phyloP scores from a whole-genome alignment of 1,140 invertebrate genomes.

The Physella acuta region DNA sequence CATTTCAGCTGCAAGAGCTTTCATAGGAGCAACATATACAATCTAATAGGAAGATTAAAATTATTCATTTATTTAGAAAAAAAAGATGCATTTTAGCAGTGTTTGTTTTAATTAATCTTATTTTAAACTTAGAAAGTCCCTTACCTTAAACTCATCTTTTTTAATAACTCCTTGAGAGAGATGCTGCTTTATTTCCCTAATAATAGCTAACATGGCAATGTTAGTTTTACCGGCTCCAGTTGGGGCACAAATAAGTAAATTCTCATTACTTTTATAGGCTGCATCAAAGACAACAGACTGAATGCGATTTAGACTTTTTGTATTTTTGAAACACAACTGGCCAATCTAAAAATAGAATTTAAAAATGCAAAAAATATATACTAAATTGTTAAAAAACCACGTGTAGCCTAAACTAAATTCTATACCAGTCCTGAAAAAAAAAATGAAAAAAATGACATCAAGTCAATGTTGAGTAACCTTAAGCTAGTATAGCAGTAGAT shows the following conservation, averaged over 20 bases:
- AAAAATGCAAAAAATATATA: no score
- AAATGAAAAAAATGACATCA: no score
- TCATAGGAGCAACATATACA: slow-evolving; percentile 99
- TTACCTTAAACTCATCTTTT: slow-evolving; percentile 90
- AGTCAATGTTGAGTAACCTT: no score
- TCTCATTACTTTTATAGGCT: slow-evolving; percentile 96
- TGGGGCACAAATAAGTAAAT: slow-evolving; percentile 72
- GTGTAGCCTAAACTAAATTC: no score
- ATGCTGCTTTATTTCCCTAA: slow-evolving; percentile 86
- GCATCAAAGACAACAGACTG: slow-evolving; percentile 94
- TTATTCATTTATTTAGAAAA: no score
- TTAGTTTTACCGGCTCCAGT: slow-evolving; percentile 83
- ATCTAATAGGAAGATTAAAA: slow-evolving; percentile 75
- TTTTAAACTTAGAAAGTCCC: no score
- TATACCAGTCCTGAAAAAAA: no score
- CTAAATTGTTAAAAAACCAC: no score
- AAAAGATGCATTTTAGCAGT: no score
- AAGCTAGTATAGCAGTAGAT: no score
- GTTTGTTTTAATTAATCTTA: no score
- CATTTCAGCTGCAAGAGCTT: slow-evolving; percentile 98
- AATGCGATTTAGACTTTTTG: slow-evolving; percentile 86
- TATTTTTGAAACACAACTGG: slow-evolving; percentile 72
- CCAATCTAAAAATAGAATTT: no score
- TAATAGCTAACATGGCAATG: slow-evolving; percentile 89
- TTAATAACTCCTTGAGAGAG: slow-evolving; percentile 73